phyloP scores from a whole-genome alignment of 2,888 invertebrate species.

The Cryptosula pallasiana region DNA sequence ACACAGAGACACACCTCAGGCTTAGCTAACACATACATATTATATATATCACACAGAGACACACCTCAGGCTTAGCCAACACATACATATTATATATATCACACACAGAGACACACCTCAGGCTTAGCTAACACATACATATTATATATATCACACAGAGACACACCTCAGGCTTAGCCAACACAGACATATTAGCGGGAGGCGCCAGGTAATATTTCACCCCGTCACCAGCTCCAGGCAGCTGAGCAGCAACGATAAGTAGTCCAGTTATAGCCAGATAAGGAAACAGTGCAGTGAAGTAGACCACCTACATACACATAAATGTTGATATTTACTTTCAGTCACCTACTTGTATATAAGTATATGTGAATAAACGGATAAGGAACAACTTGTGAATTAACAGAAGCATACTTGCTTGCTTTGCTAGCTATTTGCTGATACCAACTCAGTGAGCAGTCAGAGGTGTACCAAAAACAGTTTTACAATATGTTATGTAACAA shows the following conservation, averaged over 20 bases:
- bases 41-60: too few relatives aligned
- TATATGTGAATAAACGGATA: too few relatives aligned
- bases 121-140: background rate
- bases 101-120: too few relatives aligned
- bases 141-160: too few relatives aligned
- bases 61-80: background rate
- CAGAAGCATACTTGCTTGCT: too few relatives aligned
- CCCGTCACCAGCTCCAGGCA: constrained; percentile 12
- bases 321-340: background rate
- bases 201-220: background rate
- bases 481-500: too few relatives aligned
- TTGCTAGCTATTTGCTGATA: too few relatives aligned
- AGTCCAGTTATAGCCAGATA: constrained; percentile 32
- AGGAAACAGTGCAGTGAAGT: constrained; percentile 36
- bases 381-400: too few relatives aligned
- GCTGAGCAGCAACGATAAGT: constrained; percentile 19
- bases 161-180: background rate
- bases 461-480: too few relatives aligned
- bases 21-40: background rate
- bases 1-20: too few relatives aligned
- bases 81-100: background rate
- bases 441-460: too few relatives aligned
- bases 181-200: background rate
- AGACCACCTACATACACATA: constrained; percentile 15
- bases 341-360: too few relatives aligned